Conservation (phyloP, 2,888 invertebrate genomes). For the Tetanocera ferruginea region DNA sequence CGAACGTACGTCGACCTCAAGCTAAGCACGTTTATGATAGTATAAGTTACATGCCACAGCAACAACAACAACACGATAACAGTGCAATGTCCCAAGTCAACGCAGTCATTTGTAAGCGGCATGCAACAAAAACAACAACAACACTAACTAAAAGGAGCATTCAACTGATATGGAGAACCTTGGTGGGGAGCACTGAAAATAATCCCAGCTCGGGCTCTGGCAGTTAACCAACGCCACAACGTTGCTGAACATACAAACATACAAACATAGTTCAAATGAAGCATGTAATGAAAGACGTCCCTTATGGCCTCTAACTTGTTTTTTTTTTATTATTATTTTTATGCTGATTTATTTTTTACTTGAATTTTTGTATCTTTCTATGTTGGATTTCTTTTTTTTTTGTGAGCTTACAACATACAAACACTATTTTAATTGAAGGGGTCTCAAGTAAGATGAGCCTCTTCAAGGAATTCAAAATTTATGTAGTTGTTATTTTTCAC, state of each 20-base stretch:
- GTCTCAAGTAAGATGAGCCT: too few species aligned
- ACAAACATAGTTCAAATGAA: too few species aligned
- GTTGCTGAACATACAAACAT: too few species aligned
- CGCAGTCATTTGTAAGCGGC: constrained; percentile 12
- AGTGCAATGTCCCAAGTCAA: constrained; percentile 14
- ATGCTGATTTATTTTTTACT: not conserved
- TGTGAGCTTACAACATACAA: too few species aligned
- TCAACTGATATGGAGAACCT: not conserved
- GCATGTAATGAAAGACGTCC: too few species aligned
- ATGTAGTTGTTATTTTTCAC: too few species aligned
- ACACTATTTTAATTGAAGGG: too few species aligned
- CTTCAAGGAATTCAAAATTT: too few species aligned
- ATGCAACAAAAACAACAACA: not conserved
- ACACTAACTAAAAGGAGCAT: not conserved
- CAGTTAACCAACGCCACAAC: too few species aligned
- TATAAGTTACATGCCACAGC: constrained; percentile 25
- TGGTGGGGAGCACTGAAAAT: constrained; percentile 1
- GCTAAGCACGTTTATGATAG: constrained; percentile 46
- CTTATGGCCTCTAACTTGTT: too few species aligned
- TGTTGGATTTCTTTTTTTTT: too few species aligned
- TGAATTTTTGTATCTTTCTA: not conserved
- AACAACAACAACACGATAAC: constrained; percentile 11
- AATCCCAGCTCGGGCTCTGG: too few species aligned
- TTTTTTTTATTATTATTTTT: not conserved
- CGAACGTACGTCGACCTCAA: constrained; percentile 50